A percentile compares a stretch with the other conserved stretches of the same genome.
These are phyloP conservation scores for Drosophila merina DNA, from an alignment of 2,888 invertebrate species.

Conservation along the genomic window DNA sequence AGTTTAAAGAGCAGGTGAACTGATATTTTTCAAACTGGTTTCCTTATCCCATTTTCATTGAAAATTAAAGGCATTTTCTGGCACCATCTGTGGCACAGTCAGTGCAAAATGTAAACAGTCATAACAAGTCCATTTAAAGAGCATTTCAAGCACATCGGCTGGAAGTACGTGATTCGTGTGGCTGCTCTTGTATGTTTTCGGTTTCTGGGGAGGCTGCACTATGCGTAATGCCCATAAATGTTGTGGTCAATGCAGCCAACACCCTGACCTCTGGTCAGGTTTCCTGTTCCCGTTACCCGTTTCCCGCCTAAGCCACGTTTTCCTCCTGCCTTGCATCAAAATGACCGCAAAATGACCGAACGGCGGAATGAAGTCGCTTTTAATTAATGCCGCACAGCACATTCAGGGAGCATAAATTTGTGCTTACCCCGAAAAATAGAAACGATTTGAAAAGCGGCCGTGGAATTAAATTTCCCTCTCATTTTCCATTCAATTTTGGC, in stretches of 20 bases:
- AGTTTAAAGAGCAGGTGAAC: background rate
- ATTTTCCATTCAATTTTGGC: conserved; percentile 9
- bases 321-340: conserved; percentile 27
- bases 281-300: background rate
- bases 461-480: conserved; percentile 18
- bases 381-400: conserved; percentile 67
- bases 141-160: conserved; percentile 49
- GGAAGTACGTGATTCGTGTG: conserved; percentile 9
- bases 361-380: conserved; percentile 59
- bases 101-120: conserved; percentile 15
- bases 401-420: conserved; percentile 66
- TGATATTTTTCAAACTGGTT: background rate
- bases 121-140: conserved; percentile 44
- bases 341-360: conserved; percentile 58
- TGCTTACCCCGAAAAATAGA: conserved; percentile 20
- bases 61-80: background rate
- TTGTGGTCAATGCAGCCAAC: conserved; percentile 33
- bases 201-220: conserved; percentile 20
- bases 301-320: background rate
- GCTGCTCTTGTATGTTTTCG: conserved; percentile 27
- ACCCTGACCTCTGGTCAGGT: conserved; percentile 4
- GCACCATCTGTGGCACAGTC: background rate
- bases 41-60: too few species aligned
- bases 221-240: conserved; percentile 54
- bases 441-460: background rate